phyloP scores from a whole-genome alignment of 2,113 vertebrate genomes.

The Seriola quinqueradiata region DNA sequence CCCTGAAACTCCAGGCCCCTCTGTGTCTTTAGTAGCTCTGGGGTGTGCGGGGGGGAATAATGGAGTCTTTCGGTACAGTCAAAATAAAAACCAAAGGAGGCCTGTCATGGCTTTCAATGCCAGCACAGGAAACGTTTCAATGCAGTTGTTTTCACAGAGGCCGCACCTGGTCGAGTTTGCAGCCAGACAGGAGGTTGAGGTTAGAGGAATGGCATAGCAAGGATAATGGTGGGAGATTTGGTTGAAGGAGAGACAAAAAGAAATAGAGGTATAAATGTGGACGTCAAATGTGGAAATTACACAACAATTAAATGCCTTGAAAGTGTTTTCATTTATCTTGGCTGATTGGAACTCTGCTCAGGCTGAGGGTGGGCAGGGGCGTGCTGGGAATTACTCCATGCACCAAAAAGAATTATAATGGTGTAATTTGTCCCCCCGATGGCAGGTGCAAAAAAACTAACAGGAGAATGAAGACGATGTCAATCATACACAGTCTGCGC shows the following conservation, averaged over 20 bases:
- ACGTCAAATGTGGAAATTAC: constrained; percentile 17
- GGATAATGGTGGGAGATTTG: constrained; percentile 30
- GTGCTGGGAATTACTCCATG: constrained; percentile 22
- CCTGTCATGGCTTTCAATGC: constrained; percentile 54
- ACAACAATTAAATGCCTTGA: constrained; percentile 16
- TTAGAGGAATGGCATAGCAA: constrained; percentile 41
- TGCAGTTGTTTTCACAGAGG: constrained; percentile 76
- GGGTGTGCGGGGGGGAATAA: constrained; percentile 54
- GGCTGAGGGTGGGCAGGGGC: constrained; percentile 16
- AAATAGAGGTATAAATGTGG: constrained; percentile 18
- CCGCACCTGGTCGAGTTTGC: constrained; percentile 70
- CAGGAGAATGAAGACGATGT: constrained; percentile 21
- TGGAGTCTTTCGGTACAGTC: constrained; percentile 75
- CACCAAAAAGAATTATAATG: constrained; percentile 12
- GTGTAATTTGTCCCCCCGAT: constrained; percentile 7
- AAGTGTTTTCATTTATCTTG: constrained; percentile 9
- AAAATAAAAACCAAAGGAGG: constrained; percentile 60
- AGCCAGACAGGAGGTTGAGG: constrained; percentile 63
- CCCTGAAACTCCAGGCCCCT: constrained; percentile 61
- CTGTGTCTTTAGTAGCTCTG: constrained; percentile 56
- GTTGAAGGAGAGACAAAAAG: constrained; percentile 20
- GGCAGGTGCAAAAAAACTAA: neutral
- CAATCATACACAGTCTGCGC: constrained; percentile 20
- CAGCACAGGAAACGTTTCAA: constrained; percentile 68
- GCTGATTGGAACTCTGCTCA: constrained; percentile 23